phyloP scores from a whole-genome alignment of 1,140 invertebrate species.

The Nixonia krombeini region DNA sequence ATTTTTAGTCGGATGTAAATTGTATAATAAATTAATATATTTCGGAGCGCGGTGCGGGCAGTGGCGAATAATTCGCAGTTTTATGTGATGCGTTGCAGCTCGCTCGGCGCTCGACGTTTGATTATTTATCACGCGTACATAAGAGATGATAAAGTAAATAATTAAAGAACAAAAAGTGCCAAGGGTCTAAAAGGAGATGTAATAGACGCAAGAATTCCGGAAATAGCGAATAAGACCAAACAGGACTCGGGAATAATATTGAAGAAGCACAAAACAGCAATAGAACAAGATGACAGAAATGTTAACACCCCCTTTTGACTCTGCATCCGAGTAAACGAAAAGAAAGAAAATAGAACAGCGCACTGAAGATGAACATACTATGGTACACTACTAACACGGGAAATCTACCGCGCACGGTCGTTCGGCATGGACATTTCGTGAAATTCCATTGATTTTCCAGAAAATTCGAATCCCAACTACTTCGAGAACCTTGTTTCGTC shows the following conservation, averaged over 20 bases:
- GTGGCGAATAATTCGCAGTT: conserved; percentile 56
- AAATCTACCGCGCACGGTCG: conserved; percentile 41
- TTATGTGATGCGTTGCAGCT: conserved; percentile 54
- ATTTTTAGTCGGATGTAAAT: conserved; percentile 69
- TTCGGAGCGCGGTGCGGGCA: conserved; percentile 54
- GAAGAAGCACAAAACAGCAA: conserved; percentile 3
- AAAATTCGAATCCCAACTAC: conserved; percentile 26
- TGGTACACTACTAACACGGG: conserved; percentile 42
- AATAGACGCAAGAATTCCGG: background rate
- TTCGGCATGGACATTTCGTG: conserved; percentile 1
- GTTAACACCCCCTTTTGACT: conserved; percentile 38
- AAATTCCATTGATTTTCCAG: no score
- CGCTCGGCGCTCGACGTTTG: conserved; percentile 42
- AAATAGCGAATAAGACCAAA: no score
- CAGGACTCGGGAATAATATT: no score
- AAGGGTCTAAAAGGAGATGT: conserved; percentile 39
- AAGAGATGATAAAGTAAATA: conserved; percentile 68
- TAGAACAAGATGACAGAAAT: conserved; percentile 9
- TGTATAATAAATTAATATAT: conserved; percentile 73
- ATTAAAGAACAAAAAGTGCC: conserved; percentile 55
- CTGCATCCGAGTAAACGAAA: no score
- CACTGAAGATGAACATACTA: no score
- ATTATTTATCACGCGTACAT: conserved; percentile 71
- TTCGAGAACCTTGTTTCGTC: conserved; percentile 24
- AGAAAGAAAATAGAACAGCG: conserved; percentile 10